phyloP scores from a whole-genome alignment of 1,140 invertebrate genomes.

The Anastatus disparis region DNA sequence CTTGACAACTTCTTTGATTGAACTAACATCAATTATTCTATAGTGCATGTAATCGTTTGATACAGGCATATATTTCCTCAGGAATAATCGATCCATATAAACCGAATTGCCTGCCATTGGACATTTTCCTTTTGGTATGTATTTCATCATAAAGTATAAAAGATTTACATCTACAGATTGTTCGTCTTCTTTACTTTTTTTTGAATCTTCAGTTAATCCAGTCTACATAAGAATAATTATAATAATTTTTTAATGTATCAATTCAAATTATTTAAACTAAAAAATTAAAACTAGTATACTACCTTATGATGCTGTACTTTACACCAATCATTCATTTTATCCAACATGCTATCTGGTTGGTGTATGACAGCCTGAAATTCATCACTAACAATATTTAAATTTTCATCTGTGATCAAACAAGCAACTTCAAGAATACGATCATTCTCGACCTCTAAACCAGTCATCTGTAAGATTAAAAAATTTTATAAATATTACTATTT shows the following conservation, averaged over 20 bases:
- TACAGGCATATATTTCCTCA: conserved; percentile 80
- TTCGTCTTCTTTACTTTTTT: conserved; percentile 74
- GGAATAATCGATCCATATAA: conserved; percentile 85
- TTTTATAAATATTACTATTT: neutral
- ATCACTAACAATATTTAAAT: conserved; percentile 83
- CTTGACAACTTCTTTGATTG: conserved; percentile 85
- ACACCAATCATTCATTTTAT: conserved; percentile 88
- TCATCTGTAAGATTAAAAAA: conserved; percentile 53
- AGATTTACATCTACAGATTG: conserved; percentile 77
- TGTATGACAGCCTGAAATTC: conserved; percentile 84
- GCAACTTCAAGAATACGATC: conserved; percentile 90
- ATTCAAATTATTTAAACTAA: conserved; percentile 42
- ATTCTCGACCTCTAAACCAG: conserved; percentile 77
- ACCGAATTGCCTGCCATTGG: conserved; percentile 92
- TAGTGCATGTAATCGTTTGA: conserved; percentile 88
- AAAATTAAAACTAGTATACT: conserved; percentile 34
- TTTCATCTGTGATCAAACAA: conserved; percentile 84
- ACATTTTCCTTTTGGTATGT: conserved; percentile 72
- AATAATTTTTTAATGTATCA: neutral
- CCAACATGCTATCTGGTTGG: conserved; percentile 78
- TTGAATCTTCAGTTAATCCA: conserved; percentile 79
- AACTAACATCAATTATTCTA: conserved; percentile 91
- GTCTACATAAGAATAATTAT: conserved; percentile 67
- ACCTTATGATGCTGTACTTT: conserved; percentile 74
- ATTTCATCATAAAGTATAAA: conserved; percentile 77